Evolutionary conservation across 1,140 invertebrate genomes (phyloP).

Genomic region (Gonatopus flavifemur): DNA sequence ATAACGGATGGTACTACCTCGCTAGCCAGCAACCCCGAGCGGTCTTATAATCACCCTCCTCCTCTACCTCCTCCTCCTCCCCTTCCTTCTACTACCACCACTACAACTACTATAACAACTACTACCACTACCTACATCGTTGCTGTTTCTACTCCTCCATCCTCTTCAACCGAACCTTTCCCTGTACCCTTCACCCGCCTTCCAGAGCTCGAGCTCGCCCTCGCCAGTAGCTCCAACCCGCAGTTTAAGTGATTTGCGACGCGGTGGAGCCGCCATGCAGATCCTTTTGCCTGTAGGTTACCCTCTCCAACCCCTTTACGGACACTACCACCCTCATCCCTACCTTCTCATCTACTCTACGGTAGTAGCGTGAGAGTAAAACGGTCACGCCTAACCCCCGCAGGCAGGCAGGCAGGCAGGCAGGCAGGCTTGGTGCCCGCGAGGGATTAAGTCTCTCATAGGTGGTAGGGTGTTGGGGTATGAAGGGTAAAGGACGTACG

Average conservation of each 20-base stretch:
- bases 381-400: conserved; percentile 36
- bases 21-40: conserved; percentile 56
- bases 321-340: not conserved
- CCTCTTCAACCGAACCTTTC: too few species aligned
- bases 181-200: conserved; percentile 23
- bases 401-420: too few species aligned
- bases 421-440: conserved; percentile 34
- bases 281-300: conserved; percentile 53
- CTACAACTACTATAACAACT: conserved; percentile 34
- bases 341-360: conserved; percentile 3
- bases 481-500: conserved; percentile 1
- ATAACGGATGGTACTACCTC: conserved; percentile 58
- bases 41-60: conserved; percentile 59
- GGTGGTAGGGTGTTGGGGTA: conserved; percentile 4
- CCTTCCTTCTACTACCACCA: conserved; percentile 30
- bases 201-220: conserved; percentile 32
- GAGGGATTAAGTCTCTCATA: conserved; percentile 40
- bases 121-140: not conserved
- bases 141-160: conserved; percentile 2
- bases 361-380: conserved; percentile 25
- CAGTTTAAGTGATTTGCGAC: conserved; percentile 60
- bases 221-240: conserved; percentile 38
- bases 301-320: conserved; percentile 19
- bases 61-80: conserved; percentile 28
- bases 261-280: conserved; percentile 57